These are phyloP conservation scores for Pocillopora damicornis DNA, from an alignment of 64 coral and sea anemone genomes.

Conservation along the genomic window DNA sequence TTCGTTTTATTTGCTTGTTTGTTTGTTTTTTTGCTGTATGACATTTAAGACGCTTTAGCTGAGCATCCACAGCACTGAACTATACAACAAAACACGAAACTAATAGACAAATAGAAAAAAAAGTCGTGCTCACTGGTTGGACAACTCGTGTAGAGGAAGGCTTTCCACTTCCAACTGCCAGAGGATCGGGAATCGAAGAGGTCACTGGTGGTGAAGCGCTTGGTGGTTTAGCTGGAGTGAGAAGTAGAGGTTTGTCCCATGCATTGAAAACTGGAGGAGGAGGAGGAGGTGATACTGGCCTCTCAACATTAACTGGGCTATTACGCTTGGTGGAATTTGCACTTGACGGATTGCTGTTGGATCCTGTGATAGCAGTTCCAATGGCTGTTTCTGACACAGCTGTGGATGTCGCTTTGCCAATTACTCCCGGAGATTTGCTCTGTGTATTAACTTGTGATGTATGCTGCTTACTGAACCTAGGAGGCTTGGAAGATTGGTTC, in stretches of 20 bases:
- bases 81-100: too few relatives aligned
- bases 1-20: too few relatives aligned
- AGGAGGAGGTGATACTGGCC: slow-evolving; percentile 60
- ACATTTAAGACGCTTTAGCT: neutral
- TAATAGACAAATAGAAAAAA: neutral
- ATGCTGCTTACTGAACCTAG: slow-evolving; percentile 86
- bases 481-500: slow-evolving; percentile 73
- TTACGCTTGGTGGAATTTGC: slow-evolving; percentile 89
- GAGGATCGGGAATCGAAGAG: slow-evolving; percentile 69
- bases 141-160: slow-evolving; percentile 61
- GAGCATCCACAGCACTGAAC: neutral
- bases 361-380: slow-evolving; percentile 25
- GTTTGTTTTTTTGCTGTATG: too few relatives aligned
- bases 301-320: slow-evolving; percentile 88
- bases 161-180: slow-evolving; percentile 93
- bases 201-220: slow-evolving; percentile 25
- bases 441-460: slow-evolving; percentile 37
- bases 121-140: slow-evolving; percentile 44
- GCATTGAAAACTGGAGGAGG: slow-evolving; percentile 79
- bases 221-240: slow-evolving; percentile 82
- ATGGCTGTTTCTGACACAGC: slow-evolving; percentile 22
- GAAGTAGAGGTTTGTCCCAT: slow-evolving; percentile 80
- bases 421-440: slow-evolving; percentile 28
- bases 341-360: slow-evolving; percentile 85
- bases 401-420: slow-evolving; percentile 37